Base-by-base conservation (phyloP, 2,888 invertebrate genomes). In the Drosophila formosana region DNA sequence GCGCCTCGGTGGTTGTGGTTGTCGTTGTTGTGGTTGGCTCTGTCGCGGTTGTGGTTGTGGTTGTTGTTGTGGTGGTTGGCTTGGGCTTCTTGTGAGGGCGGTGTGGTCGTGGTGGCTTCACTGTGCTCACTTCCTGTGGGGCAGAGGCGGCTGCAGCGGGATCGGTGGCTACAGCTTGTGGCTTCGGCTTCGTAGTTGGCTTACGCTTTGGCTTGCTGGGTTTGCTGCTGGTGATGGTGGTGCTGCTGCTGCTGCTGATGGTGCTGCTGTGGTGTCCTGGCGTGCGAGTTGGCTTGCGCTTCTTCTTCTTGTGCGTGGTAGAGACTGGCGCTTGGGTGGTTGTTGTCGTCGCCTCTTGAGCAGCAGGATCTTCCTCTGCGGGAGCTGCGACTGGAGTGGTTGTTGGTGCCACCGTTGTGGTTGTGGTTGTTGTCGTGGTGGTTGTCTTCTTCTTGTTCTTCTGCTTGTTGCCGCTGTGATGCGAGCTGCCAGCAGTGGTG, bases 261-360 rank as follows among this genome's bases (percentile, higher is more conserved):
- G 50, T 60, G 47, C 53, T 58, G 61, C 51, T 34, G 1, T 30
- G 34, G 18, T 72, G 69, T 0, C 78, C 78, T 3, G 91, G 87
- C 0, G 88, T 75, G 6, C 84, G 89, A 3, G 90, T 91, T 3
- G 90, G 90, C 65, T 90, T 91, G 60, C 91, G 91, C 52, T 88
- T 89, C 57, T 88, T 91, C 67, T 90, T 90, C 57, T 88, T 89
- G 2, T 62, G 77, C 3, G 82, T 79, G 37, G 82, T 86, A 4
- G 72, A 7, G 2, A 64, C 60, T 0, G 66, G 52, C 5, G 60
- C 49, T 39, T 8, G 46, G n/a, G 55, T 34, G 41, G 80, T 62
- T 18, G 80, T 67, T 4, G 71, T 4, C 72, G 58, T 18, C 26
- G 69, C 55, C 7, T 61, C 50, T 6, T 66, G 41, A 2, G 72